These are phyloP conservation scores for Catharus fuscescens DNA, from an alignment of 2,113 vertebrate genomes.

Conservation along the genomic window DNA sequence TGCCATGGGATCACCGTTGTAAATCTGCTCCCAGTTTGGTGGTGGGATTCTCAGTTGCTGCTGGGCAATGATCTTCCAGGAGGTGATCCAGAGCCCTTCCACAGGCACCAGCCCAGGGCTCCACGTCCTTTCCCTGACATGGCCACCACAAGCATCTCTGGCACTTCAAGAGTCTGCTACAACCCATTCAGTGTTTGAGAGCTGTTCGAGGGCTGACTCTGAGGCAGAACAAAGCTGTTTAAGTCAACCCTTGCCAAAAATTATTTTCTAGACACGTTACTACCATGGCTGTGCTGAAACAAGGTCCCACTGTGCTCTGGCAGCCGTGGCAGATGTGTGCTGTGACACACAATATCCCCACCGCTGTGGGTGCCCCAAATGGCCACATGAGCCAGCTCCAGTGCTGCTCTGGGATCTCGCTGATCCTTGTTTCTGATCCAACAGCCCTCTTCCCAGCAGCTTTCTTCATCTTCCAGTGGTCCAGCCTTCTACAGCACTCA, in stretches of 20 bases:
- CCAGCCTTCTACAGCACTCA: neutral
- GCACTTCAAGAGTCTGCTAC: neutral
- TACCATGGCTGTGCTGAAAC: neutral
- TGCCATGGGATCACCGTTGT: neutral
- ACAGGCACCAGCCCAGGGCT: neutral
- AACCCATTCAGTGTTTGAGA: neutral
- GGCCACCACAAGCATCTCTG: neutral
- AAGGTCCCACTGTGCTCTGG: conserved; percentile 12
- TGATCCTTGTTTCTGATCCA: neutral
- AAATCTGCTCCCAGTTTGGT: neutral
- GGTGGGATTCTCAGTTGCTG: neutral
- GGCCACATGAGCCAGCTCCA: neutral
- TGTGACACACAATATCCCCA: neutral
- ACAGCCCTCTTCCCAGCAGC: accelerated
- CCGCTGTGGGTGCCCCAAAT: accelerated
- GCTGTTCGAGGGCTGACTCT: neutral
- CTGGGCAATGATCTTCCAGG: neutral
- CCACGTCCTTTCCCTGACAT: neutral
- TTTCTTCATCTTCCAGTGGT: neutral
- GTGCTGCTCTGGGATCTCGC: neutral
- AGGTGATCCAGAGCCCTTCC: neutral
- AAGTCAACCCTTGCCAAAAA: conserved; percentile 17
- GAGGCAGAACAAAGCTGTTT: conserved; percentile 13
- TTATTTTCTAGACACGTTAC: neutral
- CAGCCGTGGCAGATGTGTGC: neutral